A percentile compares a stretch with the other conserved stretches of the same genome.
phyloP scores from a whole-genome alignment of 2,113 vertebrate genomes.

The Rattus rattus region DNA sequence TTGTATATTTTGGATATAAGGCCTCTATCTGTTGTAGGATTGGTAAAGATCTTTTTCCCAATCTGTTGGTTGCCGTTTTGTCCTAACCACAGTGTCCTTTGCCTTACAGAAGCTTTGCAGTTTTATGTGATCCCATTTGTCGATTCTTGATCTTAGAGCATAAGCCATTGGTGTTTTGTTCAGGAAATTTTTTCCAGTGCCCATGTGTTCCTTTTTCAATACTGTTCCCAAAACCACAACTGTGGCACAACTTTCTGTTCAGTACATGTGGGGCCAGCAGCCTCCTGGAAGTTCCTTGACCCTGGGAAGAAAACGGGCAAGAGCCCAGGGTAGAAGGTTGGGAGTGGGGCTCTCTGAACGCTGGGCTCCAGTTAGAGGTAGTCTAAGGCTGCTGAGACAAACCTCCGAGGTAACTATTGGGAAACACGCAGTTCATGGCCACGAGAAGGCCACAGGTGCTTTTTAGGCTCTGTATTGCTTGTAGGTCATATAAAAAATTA shows the following conservation, averaged over 20 bases:
- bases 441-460: background rate
- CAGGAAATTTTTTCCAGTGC: too few relatives aligned
- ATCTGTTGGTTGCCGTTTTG: too few relatives aligned
- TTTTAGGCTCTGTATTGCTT: background rate
- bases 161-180: too few relatives aligned
- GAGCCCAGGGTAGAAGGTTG: too few relatives aligned
- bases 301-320: background rate
- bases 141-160: too few relatives aligned
- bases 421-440: background rate
- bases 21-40: too few relatives aligned
- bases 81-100: too few relatives aligned
- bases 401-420: accelerated
- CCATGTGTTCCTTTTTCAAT: background rate
- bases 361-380: background rate
- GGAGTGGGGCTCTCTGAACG: background rate
- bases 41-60: too few relatives aligned
- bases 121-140: too few relatives aligned
- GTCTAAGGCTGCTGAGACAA: accelerated
- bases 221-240: background rate
- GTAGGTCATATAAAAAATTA: background rate
- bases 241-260: background rate
- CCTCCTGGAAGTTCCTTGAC: accelerated
- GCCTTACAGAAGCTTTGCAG: too few relatives aligned
- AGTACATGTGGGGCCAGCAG: accelerated
- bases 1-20: too few relatives aligned